These are phyloP conservation scores for Virgularia gustaviana DNA, from an alignment of 92 coral and sea anemone species.

Conservation along the genomic window DNA sequence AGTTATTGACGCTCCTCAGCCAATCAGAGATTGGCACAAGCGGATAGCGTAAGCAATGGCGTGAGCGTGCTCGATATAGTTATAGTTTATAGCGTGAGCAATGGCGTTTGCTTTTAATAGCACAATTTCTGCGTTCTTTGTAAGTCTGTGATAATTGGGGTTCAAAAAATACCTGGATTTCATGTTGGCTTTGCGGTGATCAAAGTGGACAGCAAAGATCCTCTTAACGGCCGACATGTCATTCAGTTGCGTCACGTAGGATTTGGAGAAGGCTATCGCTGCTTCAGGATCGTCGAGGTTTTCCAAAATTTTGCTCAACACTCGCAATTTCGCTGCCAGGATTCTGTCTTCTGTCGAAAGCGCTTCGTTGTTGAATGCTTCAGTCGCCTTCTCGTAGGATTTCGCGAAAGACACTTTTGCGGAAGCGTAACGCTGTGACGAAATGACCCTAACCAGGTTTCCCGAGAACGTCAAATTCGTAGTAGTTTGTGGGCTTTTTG, in stretches of 20 bases:
- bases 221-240: not conserved
- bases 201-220: conserved; percentile 1
- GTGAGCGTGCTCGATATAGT: too few relatives aligned
- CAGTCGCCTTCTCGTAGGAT: conserved; percentile 8
- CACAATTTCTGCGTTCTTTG: too few relatives aligned
- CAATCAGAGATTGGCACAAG: too few relatives aligned
- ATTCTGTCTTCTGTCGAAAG: conserved; percentile 6
- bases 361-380: conserved; percentile 26
- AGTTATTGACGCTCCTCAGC: not conserved
- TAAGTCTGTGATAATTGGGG: too few relatives aligned
- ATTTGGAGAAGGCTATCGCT: conserved; percentile 12
- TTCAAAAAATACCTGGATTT: too few relatives aligned
- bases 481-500: too few relatives aligned
- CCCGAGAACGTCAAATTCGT: too few relatives aligned
- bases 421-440: conserved; percentile 1
- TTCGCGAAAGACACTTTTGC: conserved; percentile 13
- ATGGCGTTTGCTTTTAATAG: too few relatives aligned
- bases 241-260: conserved; percentile 3
- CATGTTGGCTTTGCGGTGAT: not conserved
- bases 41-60: too few relatives aligned
- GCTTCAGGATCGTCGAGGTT: conserved; percentile 13
- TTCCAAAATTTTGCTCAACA: conserved; percentile 5
- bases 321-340: conserved; percentile 24
- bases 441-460: too few relatives aligned
- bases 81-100: not conserved